A percentile compares a stretch with the other conserved stretches of the same genome.
Evolutionary conservation across 2,888 invertebrate species (phyloP).

Genomic region (Drosophila aldrichi): DNA sequence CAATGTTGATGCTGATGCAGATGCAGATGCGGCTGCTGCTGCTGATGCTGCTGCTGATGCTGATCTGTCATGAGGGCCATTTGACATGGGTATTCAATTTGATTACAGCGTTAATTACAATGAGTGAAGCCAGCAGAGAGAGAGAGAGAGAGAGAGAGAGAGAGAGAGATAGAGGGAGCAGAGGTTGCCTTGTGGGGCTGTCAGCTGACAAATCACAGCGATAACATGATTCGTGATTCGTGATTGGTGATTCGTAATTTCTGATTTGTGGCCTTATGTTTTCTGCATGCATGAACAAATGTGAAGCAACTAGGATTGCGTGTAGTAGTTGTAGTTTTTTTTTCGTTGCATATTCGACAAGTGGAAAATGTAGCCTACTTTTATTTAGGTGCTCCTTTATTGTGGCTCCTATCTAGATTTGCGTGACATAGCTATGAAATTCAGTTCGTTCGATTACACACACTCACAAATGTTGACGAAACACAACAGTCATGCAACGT

Average conservation of each 20-base stretch:
- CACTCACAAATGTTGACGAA: conserved; percentile 45
- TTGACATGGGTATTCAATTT: conserved; percentile 67
- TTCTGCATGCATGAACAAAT: conserved; percentile 33
- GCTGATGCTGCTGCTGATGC: conserved; percentile 44
- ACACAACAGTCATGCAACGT: conserved; percentile 50
- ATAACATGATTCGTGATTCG: conserved; percentile 77
- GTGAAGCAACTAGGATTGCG: conserved; percentile 19
- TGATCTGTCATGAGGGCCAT: conserved; percentile 72
- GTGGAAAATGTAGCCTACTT: conserved; percentile 58
- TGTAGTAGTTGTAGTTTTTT: conserved; percentile 30
- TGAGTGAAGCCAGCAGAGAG: conserved; percentile 17
- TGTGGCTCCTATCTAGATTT: conserved; percentile 64
- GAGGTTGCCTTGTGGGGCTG: conserved; percentile 23
- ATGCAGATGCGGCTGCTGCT: neutral
- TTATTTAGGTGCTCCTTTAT: conserved; percentile 19
- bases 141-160: neutral
- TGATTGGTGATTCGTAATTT: conserved; percentile 65
- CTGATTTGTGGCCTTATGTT: conserved; percentile 63
- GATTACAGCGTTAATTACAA: conserved; percentile 79
- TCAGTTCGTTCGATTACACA: conserved; percentile 33
- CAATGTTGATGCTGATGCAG: conserved; percentile 32
- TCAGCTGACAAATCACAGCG: conserved; percentile 67
- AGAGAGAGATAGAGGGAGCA: neutral
- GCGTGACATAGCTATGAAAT: conserved; percentile 69
- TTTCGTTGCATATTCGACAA: conserved; percentile 44